A percentile compares a stretch with the other conserved stretches of the same genome.
phyloP scores from a whole-genome alignment of 1,140 invertebrate genomes.

The Leguminivora glycinivorella region DNA sequence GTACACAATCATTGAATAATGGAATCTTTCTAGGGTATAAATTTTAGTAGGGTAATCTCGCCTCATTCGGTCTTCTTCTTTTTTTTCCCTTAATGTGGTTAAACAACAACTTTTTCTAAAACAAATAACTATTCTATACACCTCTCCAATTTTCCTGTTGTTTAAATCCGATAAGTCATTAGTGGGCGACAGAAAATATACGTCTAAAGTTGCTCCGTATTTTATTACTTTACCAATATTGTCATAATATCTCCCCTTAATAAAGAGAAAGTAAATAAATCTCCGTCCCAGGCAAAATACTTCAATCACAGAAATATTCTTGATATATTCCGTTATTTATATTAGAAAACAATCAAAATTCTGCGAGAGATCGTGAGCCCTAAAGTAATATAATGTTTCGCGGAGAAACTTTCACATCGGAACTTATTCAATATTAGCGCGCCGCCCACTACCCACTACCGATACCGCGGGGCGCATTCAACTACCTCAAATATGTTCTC shows the following conservation, averaged over 20 bases:
- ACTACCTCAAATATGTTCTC: neutral
- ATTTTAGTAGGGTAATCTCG: too few relatives aligned
- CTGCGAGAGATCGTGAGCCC: slow-evolving; percentile 49
- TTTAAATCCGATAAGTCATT: too few relatives aligned
- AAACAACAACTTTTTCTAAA: too few relatives aligned
- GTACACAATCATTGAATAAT: too few relatives aligned
- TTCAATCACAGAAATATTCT: neutral
- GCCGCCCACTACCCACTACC: slow-evolving; percentile 31
- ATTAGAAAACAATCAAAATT: slow-evolving; percentile 65
- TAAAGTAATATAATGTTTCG: slow-evolving; percentile 73
- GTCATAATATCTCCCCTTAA: neutral
- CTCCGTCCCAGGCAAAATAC: neutral
- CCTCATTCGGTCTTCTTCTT: too few relatives aligned
- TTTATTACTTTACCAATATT: neutral
- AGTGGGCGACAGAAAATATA: too few relatives aligned
- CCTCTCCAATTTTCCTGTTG: too few relatives aligned
- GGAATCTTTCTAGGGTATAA: too few relatives aligned
- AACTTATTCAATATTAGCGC: slow-evolving; percentile 73
- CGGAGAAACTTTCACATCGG: slow-evolving; percentile 62
- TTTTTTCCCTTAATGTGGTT: too few relatives aligned
- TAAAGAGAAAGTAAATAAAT: neutral
- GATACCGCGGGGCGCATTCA: slow-evolving; percentile 31
- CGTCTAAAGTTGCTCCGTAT: neutral
- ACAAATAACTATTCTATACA: too few relatives aligned
- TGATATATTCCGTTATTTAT: slow-evolving; percentile 32